phyloP scores from a whole-genome alignment of 2,888 invertebrate genomes.

The Mechanitis mazaeus region DNA sequence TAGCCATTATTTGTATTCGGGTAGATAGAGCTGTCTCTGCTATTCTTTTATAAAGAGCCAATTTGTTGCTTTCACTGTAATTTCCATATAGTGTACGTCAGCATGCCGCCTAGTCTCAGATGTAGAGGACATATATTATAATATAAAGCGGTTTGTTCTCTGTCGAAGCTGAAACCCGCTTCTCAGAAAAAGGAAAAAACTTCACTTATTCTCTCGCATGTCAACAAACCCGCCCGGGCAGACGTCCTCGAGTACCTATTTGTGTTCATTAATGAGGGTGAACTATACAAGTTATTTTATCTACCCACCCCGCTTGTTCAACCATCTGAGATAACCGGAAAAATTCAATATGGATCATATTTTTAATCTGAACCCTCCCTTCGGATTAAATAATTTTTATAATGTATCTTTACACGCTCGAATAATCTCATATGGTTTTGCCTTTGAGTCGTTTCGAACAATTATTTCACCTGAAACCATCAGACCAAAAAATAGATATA shows the following conservation, averaged over 20 bases:
- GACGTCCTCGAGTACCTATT: slow-evolving; percentile 38
- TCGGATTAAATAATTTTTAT: slow-evolving; percentile 3
- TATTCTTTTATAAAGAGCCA: slow-evolving; percentile 31
- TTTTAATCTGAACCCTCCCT: slow-evolving; percentile 1
- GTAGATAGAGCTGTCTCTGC: too few relatives aligned
- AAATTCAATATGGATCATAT: slow-evolving; percentile 1
- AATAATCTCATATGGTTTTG: background rate
- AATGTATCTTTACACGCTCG: slow-evolving; percentile 4
- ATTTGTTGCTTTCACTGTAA: slow-evolving; percentile 44
- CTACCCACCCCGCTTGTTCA: slow-evolving; percentile 29
- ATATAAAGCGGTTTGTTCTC: slow-evolving; percentile 48
- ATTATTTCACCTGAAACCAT: background rate
- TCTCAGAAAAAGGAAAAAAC: slow-evolving; percentile 41
- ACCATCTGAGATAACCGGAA: slow-evolving; percentile 23
- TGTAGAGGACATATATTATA: slow-evolving; percentile 33
- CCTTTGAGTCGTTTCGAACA: slow-evolving; percentile 1
- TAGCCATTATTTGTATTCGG: too few relatives aligned
- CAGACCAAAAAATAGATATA: background rate
- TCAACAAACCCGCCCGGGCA: slow-evolving; percentile 44
- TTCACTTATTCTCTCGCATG: slow-evolving; percentile 37
- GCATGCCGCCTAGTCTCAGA: slow-evolving; percentile 18
- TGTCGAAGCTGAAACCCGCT: slow-evolving; percentile 40
- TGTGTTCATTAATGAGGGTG: slow-evolving; percentile 44
- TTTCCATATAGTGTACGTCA: slow-evolving; percentile 37
- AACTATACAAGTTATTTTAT: slow-evolving; percentile 40